Evolutionary conservation across 1,140 invertebrate species (phyloP).

Genomic region (Probaryconus sp.): DNA sequence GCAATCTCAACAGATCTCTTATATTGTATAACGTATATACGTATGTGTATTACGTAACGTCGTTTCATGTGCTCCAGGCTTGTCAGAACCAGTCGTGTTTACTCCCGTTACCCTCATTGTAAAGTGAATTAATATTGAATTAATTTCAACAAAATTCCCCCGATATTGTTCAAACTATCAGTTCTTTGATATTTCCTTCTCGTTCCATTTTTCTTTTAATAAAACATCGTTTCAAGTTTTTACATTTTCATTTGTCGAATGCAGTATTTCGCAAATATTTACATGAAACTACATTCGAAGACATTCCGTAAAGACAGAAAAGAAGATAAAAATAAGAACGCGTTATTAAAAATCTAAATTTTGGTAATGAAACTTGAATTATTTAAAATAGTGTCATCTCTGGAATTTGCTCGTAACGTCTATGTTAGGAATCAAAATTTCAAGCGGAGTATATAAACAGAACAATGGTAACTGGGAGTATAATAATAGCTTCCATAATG

Average conservation of each 20-base stretch:
- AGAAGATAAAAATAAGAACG: too few relatives aligned
- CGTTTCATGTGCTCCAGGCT: not conserved
- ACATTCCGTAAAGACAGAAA: too few relatives aligned
- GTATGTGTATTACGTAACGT: not conserved
- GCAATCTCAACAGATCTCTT: not conserved
- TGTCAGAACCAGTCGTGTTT: constrained; percentile 14
- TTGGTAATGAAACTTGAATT: constrained; percentile 7
- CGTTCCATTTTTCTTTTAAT: too few relatives aligned
- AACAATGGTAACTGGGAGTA: constrained; percentile 29
- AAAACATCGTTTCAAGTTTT: too few relatives aligned
- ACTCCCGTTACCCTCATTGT: not conserved
- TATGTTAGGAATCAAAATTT: constrained; percentile 22
- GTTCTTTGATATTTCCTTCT: too few relatives aligned
- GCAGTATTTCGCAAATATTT: too few relatives aligned
- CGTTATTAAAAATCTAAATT: too few relatives aligned
- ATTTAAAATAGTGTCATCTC: constrained; percentile 23
- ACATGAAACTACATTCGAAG: too few relatives aligned
- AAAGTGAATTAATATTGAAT: constrained; percentile 3
- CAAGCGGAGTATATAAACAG: constrained; percentile 9
- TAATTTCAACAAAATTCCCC: not conserved
- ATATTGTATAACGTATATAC: not conserved
- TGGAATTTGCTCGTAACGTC: constrained; percentile 32
- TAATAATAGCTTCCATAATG: constrained; percentile 43
- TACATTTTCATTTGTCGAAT: too few relatives aligned
- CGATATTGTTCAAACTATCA: too few relatives aligned